Evolutionary conservation across 2,888 invertebrate species (phyloP).

Genomic region (Hypercompe scribonia): DNA sequence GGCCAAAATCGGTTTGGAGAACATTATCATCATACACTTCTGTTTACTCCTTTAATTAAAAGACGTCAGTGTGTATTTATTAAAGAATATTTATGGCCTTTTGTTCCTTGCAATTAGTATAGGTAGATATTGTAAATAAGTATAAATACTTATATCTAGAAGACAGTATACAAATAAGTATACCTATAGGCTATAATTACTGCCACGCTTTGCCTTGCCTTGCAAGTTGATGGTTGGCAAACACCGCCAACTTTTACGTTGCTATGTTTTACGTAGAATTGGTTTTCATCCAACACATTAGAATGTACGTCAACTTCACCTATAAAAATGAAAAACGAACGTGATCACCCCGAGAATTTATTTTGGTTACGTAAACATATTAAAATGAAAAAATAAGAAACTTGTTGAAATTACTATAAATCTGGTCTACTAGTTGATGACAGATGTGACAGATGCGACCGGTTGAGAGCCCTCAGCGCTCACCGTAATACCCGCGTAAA

Average conservation of each 20-base stretch:
- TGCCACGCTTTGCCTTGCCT: slow-evolving; percentile 91
- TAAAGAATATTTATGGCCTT: too few species aligned
- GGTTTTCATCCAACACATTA: not conserved
- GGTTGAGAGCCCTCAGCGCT: too few species aligned
- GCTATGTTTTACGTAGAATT: slow-evolving; percentile 31
- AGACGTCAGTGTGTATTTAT: too few species aligned
- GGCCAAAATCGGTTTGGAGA: too few species aligned
- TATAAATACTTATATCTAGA: not conserved
- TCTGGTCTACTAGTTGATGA: too few species aligned
- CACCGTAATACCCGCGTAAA: too few species aligned
- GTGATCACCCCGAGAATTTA: not conserved
- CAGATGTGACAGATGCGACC: too few species aligned
- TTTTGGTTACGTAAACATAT: not conserved
- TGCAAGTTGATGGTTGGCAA: slow-evolving; percentile 89
- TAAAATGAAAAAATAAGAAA: too few species aligned
- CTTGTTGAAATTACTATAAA: too few species aligned
- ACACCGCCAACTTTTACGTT: slow-evolving; percentile 88
- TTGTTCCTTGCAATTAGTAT: too few species aligned
- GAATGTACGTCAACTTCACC: not conserved
- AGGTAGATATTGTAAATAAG: not conserved
- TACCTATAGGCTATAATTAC: slow-evolving; percentile 93
- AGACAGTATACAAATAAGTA: not conserved
- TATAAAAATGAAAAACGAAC: not conserved
- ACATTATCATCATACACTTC: too few species aligned
- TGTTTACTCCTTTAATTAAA: too few species aligned